These are phyloP conservation scores for Heliconius eleuchia DNA, from an alignment of 1,140 invertebrate species.

Conservation along the genomic window DNA sequence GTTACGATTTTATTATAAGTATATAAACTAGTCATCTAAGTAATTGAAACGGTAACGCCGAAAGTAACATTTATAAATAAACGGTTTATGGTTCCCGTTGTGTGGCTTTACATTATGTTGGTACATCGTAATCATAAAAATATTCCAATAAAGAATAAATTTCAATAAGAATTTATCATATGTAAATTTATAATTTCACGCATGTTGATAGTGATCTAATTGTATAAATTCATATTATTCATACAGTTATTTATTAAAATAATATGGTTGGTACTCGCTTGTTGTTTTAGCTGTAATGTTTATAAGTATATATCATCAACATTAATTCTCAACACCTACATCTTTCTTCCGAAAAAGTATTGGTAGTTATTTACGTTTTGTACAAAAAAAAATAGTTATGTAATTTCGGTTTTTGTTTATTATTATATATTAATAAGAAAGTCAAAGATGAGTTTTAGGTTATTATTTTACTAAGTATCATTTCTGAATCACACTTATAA, in stretches of 20 bases:
- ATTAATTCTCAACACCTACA: too few species aligned
- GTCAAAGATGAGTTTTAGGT: too few species aligned
- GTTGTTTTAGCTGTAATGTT: too few species aligned
- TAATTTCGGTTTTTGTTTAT: too few species aligned
- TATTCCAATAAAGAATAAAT: background rate
- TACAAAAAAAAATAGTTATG: too few species aligned
- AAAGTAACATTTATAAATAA: conserved; percentile 70
- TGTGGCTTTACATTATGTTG: conserved; percentile 48
- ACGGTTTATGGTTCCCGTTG: conserved; percentile 56
- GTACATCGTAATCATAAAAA: background rate
- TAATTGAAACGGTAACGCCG: conserved; percentile 62
- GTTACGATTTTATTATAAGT: too few species aligned
- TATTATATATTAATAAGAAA: too few species aligned
- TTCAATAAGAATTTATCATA: background rate
- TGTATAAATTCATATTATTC: background rate
- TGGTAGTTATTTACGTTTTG: too few species aligned
- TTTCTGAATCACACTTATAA: too few species aligned
- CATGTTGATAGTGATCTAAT: background rate
- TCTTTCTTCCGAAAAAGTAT: too few species aligned
- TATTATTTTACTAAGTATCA: too few species aligned
- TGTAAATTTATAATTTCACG: conserved; percentile 1
- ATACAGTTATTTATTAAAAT: background rate
- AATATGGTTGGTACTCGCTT: background rate
- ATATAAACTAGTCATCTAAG: conserved; percentile 56
- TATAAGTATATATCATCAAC: too few species aligned